These are phyloP conservation scores for Pogonomyrmex barbatus DNA, from an alignment of 1,140 invertebrate species.

Conservation along the genomic window DNA sequence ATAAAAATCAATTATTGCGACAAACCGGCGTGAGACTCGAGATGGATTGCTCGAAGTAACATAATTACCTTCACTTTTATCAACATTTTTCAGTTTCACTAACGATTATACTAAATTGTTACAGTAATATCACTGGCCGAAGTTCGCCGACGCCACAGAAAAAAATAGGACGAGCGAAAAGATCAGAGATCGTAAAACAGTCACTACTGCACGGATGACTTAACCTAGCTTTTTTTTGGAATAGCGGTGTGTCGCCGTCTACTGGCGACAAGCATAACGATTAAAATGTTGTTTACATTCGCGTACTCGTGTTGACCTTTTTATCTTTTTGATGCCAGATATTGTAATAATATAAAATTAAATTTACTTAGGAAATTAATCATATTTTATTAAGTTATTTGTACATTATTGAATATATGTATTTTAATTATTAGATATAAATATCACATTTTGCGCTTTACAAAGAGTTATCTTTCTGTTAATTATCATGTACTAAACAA, in stretches of 20 bases:
- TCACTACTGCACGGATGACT: background rate
- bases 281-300: background rate
- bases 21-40: background rate
- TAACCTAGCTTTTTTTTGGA: background rate
- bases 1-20: conserved; percentile 45
- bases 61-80: conserved; percentile 93
- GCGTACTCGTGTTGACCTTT: background rate
- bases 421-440: background rate
- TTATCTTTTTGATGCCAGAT: background rate
- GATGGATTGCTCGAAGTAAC: background rate
- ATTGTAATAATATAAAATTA: background rate
- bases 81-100: conserved; percentile 88
- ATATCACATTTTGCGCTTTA: conserved; percentile 16
- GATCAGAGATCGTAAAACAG: background rate
- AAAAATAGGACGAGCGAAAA: background rate
- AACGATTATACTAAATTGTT: conserved; percentile 37
- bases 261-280: background rate
- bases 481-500: background rate
- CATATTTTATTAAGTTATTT: background rate
- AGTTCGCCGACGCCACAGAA: conserved; percentile 26
- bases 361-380: background rate
- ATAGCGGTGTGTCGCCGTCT: conserved; percentile 20
- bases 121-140: conserved; percentile 18
- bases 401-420: conserved; percentile 17
- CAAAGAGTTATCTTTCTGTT: background rate